A percentile compares a stretch with the other conserved stretches of the same genome.
These are phyloP conservation scores for Busseola fusca DNA, from an alignment of 2,888 invertebrate genomes.

Conservation along the genomic window DNA sequence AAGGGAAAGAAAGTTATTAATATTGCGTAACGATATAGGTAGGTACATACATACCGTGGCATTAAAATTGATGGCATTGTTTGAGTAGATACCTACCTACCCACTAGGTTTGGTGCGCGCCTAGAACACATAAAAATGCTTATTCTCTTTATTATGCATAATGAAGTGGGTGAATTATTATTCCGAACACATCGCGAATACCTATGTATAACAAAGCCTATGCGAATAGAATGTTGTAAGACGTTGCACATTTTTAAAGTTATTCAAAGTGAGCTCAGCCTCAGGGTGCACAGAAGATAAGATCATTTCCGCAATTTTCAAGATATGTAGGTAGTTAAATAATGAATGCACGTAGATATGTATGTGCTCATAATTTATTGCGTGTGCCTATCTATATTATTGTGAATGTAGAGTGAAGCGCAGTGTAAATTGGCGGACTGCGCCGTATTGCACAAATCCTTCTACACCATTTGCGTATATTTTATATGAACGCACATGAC, in stretches of 20 bases:
- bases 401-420: constrained; percentile 30
- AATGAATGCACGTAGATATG: constrained; percentile 30
- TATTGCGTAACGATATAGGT: constrained; percentile 59
- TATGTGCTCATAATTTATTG: constrained; percentile 25
- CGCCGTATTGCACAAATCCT: not conserved
- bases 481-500: not conserved
- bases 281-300: constrained; percentile 32
- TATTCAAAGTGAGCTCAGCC: constrained; percentile 27
- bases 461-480: not conserved
- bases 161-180: constrained; percentile 53
- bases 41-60: constrained; percentile 46
- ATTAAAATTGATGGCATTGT: constrained; percentile 64
- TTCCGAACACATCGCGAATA: constrained; percentile 61
- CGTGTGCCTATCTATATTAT: not conserved
- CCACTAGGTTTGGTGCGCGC: constrained; percentile 31
- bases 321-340: constrained; percentile 34
- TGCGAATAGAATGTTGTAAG: constrained; percentile 60
- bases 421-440: not conserved
- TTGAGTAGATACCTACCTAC: constrained; percentile 26
- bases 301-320: constrained; percentile 43
- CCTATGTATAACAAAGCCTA: constrained; percentile 46
- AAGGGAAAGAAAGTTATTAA: constrained; percentile 63
- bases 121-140: constrained; percentile 47
- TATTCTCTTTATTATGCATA: constrained; percentile 50
- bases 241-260: constrained; percentile 37